These are phyloP conservation scores for Tetragonula carbonaria DNA, from an alignment of 2,888 invertebrate genomes.

Conservation along the genomic window DNA sequence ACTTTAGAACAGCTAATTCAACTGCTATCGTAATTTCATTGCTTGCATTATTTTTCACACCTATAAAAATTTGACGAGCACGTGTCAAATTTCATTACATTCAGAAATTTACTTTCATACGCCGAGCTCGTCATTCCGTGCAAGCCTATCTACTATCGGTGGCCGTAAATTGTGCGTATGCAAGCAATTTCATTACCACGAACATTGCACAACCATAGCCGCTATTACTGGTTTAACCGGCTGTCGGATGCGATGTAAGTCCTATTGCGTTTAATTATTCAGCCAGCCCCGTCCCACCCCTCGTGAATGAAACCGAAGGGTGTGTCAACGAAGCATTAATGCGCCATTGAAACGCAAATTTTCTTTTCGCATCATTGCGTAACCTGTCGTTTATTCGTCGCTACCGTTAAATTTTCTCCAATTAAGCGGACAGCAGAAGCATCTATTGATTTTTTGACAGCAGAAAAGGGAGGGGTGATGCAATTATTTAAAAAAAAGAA, in stretches of 20 bases:
- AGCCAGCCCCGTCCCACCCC: not conserved
- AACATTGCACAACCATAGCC: slow-evolving; percentile 17
- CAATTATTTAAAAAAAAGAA: not conserved
- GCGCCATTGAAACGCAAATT: not conserved
- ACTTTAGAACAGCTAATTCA: no score
- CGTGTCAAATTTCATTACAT: not conserved
- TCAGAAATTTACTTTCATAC: not conserved
- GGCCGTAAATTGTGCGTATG: slow-evolving; percentile 9
- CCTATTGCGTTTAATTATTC: slow-evolving; percentile 30
- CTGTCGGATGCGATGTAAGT: slow-evolving; percentile 8
- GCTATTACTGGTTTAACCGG: slow-evolving; percentile 10
- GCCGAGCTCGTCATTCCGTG: not conserved
- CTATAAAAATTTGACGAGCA: no score
- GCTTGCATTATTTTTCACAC: no score
- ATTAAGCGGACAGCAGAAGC: not conserved
- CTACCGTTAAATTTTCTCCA: not conserved
- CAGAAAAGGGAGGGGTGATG: not conserved
- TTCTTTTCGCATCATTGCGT: not conserved
- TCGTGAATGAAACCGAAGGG: slow-evolving; percentile 17
- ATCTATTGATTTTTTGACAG: not conserved
- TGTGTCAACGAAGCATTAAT: slow-evolving; percentile 19
- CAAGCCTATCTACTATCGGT: not conserved
- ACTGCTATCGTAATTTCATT: no score
- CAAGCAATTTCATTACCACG: slow-evolving; percentile 24
- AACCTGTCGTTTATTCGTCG: not conserved